A percentile compares a stretch with the other conserved stretches of the same genome.
phyloP scores from a whole-genome alignment of 1,140 invertebrate species.

The Camponotus vicinus region DNA sequence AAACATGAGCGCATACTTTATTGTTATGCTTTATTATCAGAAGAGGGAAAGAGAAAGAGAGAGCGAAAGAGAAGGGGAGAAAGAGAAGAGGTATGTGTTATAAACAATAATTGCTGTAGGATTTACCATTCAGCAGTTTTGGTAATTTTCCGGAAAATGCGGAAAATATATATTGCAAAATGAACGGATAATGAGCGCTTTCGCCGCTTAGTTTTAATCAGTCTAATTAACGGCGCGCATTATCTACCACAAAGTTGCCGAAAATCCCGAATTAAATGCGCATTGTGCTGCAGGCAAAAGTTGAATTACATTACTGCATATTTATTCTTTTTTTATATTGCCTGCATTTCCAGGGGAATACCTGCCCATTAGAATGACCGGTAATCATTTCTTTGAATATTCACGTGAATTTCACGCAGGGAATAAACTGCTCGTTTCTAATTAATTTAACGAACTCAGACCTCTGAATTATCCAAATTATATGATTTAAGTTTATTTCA shows the following conservation, averaged over 20 bases:
- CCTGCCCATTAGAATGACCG: background rate
- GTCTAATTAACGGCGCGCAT: conserved; percentile 39
- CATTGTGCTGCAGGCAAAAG: conserved; percentile 15
- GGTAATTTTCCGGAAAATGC: conserved; percentile 32
- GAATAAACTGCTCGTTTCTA: background rate
- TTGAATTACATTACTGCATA: conserved; percentile 31
- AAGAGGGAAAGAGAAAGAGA: background rate
- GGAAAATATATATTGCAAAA: conserved; percentile 37
- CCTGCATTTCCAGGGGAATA: conserved; percentile 1
- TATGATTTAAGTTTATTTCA: background rate
- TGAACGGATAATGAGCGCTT: conserved; percentile 47
- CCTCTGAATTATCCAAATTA: background rate
- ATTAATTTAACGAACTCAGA: background rate
- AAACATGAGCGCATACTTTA: background rate
- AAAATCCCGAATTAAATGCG: conserved; percentile 48
- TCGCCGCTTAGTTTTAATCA: conserved; percentile 61
- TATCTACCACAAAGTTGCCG: conserved; percentile 40
- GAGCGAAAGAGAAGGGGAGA: too few species aligned
- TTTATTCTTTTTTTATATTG: background rate
- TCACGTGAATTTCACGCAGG: background rate
- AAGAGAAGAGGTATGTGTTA: background rate
- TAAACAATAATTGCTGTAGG: conserved; percentile 31
- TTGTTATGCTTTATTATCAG: conserved; percentile 26
- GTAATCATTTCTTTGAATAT: conserved; percentile 29
- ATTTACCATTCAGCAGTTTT: conserved; percentile 37